These are phyloP conservation scores for Dunckerocampus dactyliophorus DNA, from an alignment of 2,113 vertebrate species.

Conservation along the genomic window DNA sequence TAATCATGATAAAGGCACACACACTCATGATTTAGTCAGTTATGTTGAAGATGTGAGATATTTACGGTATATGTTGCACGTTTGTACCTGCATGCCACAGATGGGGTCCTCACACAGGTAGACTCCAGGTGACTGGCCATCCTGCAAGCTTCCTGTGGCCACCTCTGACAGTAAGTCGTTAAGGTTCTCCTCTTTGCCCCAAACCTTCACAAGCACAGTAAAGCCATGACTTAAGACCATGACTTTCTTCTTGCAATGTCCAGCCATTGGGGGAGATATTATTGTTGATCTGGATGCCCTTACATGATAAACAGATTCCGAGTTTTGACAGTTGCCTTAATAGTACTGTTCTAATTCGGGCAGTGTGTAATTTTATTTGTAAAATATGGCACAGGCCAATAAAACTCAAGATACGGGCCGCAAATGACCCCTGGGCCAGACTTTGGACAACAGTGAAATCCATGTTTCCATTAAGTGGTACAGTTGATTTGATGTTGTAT, in stretches of 20 bases:
- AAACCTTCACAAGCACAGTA: slow-evolving; percentile 58
- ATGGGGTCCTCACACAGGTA: slow-evolving; percentile 98
- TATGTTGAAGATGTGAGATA: not conserved
- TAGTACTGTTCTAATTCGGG: too few relatives aligned
- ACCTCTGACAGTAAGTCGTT: slow-evolving; percentile 93
- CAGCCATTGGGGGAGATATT: too few relatives aligned
- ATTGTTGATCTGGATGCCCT: too few relatives aligned
- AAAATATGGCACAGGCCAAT: too few relatives aligned
- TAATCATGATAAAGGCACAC: not conserved
- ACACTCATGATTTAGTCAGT: not conserved
- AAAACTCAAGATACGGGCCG: too few relatives aligned
- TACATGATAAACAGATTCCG: too few relatives aligned
- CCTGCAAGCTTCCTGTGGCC: slow-evolving; percentile 92
- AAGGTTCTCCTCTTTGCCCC: slow-evolving; percentile 96
- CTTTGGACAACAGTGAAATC: too few relatives aligned
- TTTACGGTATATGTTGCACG: not conserved
- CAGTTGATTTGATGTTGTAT: too few relatives aligned
- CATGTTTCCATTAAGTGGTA: too few relatives aligned
- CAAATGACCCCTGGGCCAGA: too few relatives aligned
- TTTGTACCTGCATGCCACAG: slow-evolving; percentile 92
- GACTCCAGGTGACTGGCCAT: slow-evolving; percentile 97
- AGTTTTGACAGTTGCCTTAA: too few relatives aligned
- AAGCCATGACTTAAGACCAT: not conserved
- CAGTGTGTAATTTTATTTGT: too few relatives aligned
- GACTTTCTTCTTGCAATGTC: not conserved